Evolutionary conservation across 2,797 vertebrate genomes (phyloP).

Genomic region (Morelia viridis): DNA sequence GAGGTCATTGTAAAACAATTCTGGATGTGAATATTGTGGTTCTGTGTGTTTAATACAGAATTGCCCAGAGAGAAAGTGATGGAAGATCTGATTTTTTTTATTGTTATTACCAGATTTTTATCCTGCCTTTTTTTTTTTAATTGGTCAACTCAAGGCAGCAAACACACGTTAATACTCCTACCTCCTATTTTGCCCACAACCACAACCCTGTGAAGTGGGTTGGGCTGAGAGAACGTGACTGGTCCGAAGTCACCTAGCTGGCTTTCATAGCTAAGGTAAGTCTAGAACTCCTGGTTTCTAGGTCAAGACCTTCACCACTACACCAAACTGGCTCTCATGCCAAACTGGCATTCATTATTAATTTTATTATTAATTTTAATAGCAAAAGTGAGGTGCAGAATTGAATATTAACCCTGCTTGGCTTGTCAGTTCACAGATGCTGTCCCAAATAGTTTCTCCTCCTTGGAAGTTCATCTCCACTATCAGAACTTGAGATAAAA

Average conservation of each 20-base stretch:
- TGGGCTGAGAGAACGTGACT: neutral
- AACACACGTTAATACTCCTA: neutral
- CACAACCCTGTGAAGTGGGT: neutral
- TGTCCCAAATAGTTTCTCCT: neutral
- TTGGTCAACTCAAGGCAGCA: neutral
- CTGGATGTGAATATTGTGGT: neutral
- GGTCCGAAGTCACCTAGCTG: neutral
- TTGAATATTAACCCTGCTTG: neutral
- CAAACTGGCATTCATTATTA: neutral
- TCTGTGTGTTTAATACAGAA: neutral
- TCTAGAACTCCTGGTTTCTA: neutral
- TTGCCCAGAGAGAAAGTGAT: neutral
- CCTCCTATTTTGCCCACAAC: neutral
- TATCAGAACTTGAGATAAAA: neutral
- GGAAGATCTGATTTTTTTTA: neutral
- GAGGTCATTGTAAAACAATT: slow-evolving; percentile 4
- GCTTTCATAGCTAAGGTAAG: neutral
- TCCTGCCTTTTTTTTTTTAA: neutral
- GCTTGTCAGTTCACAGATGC: neutral
- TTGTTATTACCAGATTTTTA: neutral
- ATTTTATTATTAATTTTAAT: neutral
- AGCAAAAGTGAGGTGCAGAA: neutral
- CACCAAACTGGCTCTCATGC: neutral
- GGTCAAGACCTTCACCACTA: neutral
- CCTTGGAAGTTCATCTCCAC: neutral